A percentile compares a stretch with the other conserved stretches of the same genome.
Evolutionary conservation across 2,888 invertebrate species (phyloP).

Genomic region (Pammene fasciana): DNA sequence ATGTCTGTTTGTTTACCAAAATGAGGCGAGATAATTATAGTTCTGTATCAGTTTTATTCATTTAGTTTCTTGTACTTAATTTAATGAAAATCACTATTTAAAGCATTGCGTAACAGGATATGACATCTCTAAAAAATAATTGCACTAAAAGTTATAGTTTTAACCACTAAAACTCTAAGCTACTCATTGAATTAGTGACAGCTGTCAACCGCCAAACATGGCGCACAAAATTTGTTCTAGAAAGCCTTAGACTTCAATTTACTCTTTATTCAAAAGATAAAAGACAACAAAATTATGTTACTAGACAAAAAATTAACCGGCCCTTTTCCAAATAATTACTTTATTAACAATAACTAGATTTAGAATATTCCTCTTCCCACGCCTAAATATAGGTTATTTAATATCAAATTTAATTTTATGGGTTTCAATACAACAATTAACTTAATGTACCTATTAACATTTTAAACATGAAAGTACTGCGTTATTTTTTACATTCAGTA

Average conservation of each 20-base stretch:
- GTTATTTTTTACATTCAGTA: conserved; percentile 27
- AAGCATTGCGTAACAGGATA: too few relatives aligned
- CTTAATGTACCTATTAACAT: conserved; percentile 17
- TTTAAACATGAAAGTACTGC: conserved; percentile 24
- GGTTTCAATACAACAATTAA: conserved; percentile 16
- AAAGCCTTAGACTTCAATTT: too few relatives aligned
- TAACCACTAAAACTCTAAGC: too few relatives aligned
- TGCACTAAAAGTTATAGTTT: too few relatives aligned
- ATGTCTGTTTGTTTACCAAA: neutral
- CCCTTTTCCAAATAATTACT: neutral
- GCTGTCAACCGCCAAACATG: too few relatives aligned
- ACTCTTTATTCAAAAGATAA: neutral
- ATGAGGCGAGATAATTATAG: neutral
- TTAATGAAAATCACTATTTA: neutral
- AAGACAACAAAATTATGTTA: neutral
- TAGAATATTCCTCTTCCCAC: conserved; percentile 16
- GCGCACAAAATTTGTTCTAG: too few relatives aligned
- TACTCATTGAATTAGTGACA: too few relatives aligned
- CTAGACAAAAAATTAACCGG: neutral
- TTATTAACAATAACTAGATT: conserved; percentile 16
- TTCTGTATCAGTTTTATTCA: neutral
- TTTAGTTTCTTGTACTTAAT: neutral
- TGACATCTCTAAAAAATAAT: too few relatives aligned
- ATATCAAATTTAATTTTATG: conserved; percentile 7
- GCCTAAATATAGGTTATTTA: neutral